Conservation (phyloP, 2,797 vertebrate species). For the Halcyon smyrnensis region DNA sequence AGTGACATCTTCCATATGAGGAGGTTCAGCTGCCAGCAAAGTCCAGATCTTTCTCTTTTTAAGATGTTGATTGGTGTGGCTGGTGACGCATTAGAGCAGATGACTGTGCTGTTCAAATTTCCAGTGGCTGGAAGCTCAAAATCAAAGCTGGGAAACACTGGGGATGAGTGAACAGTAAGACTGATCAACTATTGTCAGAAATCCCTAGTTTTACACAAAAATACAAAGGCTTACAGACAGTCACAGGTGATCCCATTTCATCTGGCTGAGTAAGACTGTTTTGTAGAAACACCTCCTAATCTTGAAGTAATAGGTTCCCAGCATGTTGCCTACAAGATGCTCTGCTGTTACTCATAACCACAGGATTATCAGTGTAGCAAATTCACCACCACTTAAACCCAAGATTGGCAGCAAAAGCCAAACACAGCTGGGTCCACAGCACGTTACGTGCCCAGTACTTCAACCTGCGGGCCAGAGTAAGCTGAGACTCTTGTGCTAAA, state of each 20-base stretch:
- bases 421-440: accelerated
- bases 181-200: neutral
- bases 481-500: neutral
- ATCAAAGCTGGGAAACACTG: neutral
- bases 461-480: neutral
- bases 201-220: neutral
- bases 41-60: neutral
- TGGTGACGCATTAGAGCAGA: neutral
- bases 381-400: neutral
- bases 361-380: neutral
- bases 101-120: neutral
- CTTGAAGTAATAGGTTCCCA: neutral
- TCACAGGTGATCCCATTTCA: neutral
- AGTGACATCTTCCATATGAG: neutral
- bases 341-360: neutral
- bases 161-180: neutral
- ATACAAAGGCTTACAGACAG: neutral
- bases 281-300: neutral
- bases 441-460: neutral
- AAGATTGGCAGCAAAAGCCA: neutral
- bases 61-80: neutral
- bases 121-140: neutral
- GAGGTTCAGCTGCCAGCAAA: neutral
- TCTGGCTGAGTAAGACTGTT: neutral
- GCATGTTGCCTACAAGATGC: neutral